These are phyloP conservation scores for Crossocerus cetratus DNA, from an alignment of 2,888 invertebrate species.

Conservation along the genomic window DNA sequence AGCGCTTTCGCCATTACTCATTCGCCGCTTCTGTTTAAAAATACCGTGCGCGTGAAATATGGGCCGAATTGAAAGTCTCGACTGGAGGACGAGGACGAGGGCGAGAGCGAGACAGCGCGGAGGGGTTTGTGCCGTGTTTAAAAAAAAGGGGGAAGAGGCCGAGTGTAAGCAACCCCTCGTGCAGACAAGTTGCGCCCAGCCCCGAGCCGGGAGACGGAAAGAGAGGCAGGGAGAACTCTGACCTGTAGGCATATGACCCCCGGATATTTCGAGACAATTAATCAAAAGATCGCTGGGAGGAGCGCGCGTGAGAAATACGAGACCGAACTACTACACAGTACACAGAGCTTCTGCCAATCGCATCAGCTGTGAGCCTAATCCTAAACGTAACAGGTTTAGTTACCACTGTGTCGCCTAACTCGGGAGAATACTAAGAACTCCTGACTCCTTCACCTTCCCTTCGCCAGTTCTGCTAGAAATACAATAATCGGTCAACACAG, in stretches of 20 bases:
- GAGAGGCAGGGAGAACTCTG: constrained; percentile 23
- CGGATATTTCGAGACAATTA: constrained; percentile 65
- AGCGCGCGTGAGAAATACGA: constrained; percentile 72
- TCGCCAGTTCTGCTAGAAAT: too few species aligned
- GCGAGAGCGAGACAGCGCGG: constrained; percentile 22
- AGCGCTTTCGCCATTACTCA: constrained; percentile 63
- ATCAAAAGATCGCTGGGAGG: constrained; percentile 66
- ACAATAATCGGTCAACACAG: too few species aligned
- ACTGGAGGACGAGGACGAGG: constrained; percentile 31
- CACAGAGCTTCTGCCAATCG: constrained; percentile 47
- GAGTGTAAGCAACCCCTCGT: constrained; percentile 49
- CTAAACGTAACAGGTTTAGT: background rate
- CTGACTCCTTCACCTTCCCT: background rate
- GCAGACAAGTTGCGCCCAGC: constrained; percentile 39
- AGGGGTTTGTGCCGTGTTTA: constrained; percentile 50
- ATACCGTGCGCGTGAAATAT: constrained; percentile 66
- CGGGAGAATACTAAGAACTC: background rate
- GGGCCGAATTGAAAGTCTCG: constrained; percentile 66
- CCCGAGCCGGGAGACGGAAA: constrained; percentile 14
- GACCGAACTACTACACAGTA: constrained; percentile 50
- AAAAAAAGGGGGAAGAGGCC: constrained; percentile 30
- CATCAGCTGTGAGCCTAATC: constrained; percentile 32
- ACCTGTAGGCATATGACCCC: constrained; percentile 55
- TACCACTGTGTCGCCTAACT: too few species aligned
- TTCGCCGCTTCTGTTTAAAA: constrained; percentile 61